A percentile compares a stretch with the other conserved stretches of the same genome.
Evolutionary conservation across 2,113 vertebrate species (phyloP).

Genomic region (Platysternon megacephalum): DNA sequence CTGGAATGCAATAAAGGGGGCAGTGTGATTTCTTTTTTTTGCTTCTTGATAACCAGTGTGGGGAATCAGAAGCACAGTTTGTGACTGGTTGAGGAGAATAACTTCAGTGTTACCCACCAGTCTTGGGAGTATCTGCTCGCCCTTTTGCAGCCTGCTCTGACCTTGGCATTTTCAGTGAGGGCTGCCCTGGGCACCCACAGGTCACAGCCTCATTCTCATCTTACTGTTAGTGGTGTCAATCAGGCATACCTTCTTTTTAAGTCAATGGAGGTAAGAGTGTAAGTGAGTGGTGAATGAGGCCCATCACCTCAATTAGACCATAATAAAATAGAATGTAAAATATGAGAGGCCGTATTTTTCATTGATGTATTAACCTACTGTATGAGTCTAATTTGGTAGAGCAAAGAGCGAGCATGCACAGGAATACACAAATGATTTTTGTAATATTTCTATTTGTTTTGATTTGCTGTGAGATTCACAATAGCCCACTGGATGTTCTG

Average conservation of each 20-base stretch:
- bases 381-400: not conserved
- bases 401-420: accelerated
- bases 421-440: not conserved
- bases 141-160: too few species aligned
- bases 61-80: too few species aligned
- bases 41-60: too few species aligned
- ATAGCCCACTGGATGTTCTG: not conserved
- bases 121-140: too few species aligned
- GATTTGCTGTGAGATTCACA: not conserved
- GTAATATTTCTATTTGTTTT: not conserved
- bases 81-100: too few species aligned
- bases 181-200: too few species aligned
- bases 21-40: too few species aligned
- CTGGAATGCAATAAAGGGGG: too few species aligned
- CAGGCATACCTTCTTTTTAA: not conserved
- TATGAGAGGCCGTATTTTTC: not conserved
- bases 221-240: not conserved
- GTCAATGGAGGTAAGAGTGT: not conserved
- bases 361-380: not conserved
- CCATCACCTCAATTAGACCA: not conserved
- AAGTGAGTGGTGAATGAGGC: not conserved
- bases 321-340: not conserved
- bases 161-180: too few species aligned
- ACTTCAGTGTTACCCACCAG: too few species aligned
- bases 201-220: not conserved